These are phyloP conservation scores for Adelges cooleyi DNA, from an alignment of 1,140 invertebrate species.

Conservation along the genomic window DNA sequence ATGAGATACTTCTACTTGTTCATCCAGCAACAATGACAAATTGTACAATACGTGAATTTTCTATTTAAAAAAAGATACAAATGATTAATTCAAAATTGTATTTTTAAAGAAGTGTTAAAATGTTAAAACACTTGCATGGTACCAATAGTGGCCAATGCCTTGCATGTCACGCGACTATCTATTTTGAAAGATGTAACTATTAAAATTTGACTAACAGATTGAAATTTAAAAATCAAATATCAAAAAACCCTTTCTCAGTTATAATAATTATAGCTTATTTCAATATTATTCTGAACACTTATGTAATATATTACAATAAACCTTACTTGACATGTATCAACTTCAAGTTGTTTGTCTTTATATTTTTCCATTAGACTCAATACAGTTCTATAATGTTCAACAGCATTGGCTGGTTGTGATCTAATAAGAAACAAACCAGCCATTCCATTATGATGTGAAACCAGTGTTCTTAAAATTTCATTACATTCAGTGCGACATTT, in stretches of 20 bases:
- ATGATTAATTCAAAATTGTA: background rate
- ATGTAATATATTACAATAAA: background rate
- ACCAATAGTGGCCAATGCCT: too few species aligned
- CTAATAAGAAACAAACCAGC: conserved; percentile 52
- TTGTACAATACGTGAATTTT: conserved; percentile 60
- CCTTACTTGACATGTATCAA: conserved; percentile 45
- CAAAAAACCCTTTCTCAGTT: too few species aligned
- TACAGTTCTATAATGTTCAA: conserved; percentile 50
- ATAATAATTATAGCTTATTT: too few species aligned
- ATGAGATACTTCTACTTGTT: conserved; percentile 36
- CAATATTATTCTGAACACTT: too few species aligned
- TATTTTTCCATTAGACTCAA: conserved; percentile 45
- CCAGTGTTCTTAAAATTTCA: conserved; percentile 49
- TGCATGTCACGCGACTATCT: too few species aligned
- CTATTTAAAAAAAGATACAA: conserved; percentile 32
- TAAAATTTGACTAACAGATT: too few species aligned
- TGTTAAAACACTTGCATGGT: too few species aligned
- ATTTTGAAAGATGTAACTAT: too few species aligned
- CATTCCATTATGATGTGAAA: conserved; percentile 54
- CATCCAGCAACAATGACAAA: conserved; percentile 44
- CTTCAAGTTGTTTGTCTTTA: conserved; percentile 40
- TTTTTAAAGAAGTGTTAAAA: too few species aligned
- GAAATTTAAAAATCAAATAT: too few species aligned
- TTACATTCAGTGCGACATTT: conserved; percentile 53
- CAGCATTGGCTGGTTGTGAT: conserved; percentile 44